Percentiles rank a stretch among this genome's conserved stretches.
These are phyloP conservation scores for Psittacula echo DNA, from an alignment of 2,797 vertebrate genomes.

Conservation along the genomic window DNA sequence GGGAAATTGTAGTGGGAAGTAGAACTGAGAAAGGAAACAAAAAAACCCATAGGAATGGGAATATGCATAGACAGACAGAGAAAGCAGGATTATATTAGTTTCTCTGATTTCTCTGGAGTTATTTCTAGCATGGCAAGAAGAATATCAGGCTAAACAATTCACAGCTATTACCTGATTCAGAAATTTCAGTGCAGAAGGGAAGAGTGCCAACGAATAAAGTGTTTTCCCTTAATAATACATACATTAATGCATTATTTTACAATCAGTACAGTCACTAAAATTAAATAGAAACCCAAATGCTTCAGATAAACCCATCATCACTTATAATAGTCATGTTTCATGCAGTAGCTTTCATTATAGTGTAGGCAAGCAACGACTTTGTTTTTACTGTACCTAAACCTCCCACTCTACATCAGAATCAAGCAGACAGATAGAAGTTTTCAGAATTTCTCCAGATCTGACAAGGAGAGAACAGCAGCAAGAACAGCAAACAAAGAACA, in stretches of 20 bases:
- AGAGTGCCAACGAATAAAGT: not conserved
- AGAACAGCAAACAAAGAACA: constrained; percentile 31
- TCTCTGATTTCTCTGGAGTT: not conserved
- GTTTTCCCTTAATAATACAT: constrained; percentile 3
- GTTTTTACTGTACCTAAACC: constrained; percentile 43
- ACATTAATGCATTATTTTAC: constrained; percentile 45
- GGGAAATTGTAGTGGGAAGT: not conserved
- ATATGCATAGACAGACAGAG: not conserved
- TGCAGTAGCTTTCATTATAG: constrained; percentile 26
- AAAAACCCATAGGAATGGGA: not conserved
- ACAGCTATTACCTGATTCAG: constrained; percentile 7
- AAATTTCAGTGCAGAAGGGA: constrained; percentile 13
- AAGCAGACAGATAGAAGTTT: constrained; percentile 25
- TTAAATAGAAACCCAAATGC: constrained; percentile 31
- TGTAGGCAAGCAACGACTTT: constrained; percentile 50
- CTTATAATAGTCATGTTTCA: constrained; percentile 52
- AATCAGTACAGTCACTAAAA: constrained; percentile 40
- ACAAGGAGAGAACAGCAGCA: constrained; percentile 7
- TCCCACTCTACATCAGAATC: constrained; percentile 60
- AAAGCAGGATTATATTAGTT: not conserved
- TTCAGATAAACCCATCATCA: constrained; percentile 33
- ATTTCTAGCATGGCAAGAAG: not conserved
- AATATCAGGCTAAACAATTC: not conserved
- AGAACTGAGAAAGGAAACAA: not conserved
- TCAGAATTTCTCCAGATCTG: constrained; percentile 29